These are phyloP conservation scores for Leptinotarsa haldemani DNA, from an alignment of 2,888 invertebrate species.

Conservation along the genomic window DNA sequence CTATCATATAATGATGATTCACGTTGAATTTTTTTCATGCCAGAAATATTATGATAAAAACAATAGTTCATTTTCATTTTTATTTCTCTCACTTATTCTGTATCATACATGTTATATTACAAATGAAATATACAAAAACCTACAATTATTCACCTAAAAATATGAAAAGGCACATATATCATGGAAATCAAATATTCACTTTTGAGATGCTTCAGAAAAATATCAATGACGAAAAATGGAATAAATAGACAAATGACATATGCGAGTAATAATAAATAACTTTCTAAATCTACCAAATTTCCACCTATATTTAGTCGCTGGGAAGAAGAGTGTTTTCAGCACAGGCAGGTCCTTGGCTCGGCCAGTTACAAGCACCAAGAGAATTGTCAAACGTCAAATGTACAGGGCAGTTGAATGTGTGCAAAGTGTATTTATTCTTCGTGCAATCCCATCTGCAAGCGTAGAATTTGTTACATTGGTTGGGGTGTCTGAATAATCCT, in stretches of 20 bases:
- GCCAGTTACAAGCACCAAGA: constrained; percentile 86
- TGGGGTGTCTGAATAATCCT: constrained; percentile 77
- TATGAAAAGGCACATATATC: constrained; percentile 7
- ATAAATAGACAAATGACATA: constrained; percentile 47
- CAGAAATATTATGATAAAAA: not conserved
- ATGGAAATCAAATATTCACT: not conserved
- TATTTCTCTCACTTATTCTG: constrained; percentile 9
- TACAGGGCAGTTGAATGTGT: constrained; percentile 82
- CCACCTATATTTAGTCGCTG: constrained; percentile 52
- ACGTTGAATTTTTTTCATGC: no score
- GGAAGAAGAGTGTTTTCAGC: constrained; percentile 73
- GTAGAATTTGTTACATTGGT: constrained; percentile 85
- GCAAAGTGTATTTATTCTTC: constrained; percentile 79
- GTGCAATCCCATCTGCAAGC: constrained; percentile 84
- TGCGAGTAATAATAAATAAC: constrained; percentile 34
- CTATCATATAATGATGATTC: not conserved
- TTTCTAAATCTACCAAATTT: not conserved
- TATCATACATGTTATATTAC: constrained; percentile 30
- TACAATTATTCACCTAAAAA: constrained; percentile 14
- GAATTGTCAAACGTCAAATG: constrained; percentile 81
- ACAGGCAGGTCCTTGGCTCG: constrained; percentile 82
- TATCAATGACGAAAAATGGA: constrained; percentile 40
- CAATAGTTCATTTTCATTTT: not conserved
- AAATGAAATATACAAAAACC: constrained; percentile 36
- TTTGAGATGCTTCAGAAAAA: constrained; percentile 28